phyloP scores from a whole-genome alignment of 2,113 vertebrate species.

The Ictidomys tridecemlineatus region DNA sequence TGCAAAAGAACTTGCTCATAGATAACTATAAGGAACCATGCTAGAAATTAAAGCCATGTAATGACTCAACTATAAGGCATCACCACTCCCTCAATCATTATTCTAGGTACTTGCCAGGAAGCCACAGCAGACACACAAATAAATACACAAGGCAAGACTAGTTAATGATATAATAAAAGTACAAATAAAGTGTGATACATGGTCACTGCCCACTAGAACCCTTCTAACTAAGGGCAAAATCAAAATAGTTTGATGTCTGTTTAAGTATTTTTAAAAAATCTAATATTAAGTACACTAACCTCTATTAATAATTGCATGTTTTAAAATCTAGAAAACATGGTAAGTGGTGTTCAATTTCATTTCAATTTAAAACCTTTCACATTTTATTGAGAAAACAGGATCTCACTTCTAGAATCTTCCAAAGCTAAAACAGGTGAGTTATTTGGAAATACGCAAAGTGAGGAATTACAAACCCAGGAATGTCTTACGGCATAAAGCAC shows the following conservation, averaged over 20 bases:
- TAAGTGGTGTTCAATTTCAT: constrained; percentile 45
- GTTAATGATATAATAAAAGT: constrained; percentile 6
- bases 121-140: background rate
- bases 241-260: constrained; percentile 37
- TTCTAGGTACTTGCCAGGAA: constrained; percentile 37
- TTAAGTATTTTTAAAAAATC: constrained; percentile 6
- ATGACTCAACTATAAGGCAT: background rate
- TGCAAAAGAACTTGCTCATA: background rate
- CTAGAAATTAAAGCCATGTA: constrained; percentile 38
- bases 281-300: constrained; percentile 1
- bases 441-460: constrained; percentile 11
- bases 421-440: constrained; percentile 7
- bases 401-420: constrained; percentile 24
- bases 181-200: background rate
- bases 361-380: constrained; percentile 58
- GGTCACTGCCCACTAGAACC: background rate
- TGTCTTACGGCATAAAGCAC: background rate
- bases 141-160: background rate
- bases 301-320: constrained; percentile 8
- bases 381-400: constrained; percentile 8
- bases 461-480: constrained; percentile 15
- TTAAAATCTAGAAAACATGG: constrained; percentile 50
- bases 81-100: background rate
- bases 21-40: background rate
- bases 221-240: constrained; percentile 20